Evolutionary conservation across 1,140 invertebrate genomes (phyloP).

Genomic region (Drosophila trapezifrons): DNA sequence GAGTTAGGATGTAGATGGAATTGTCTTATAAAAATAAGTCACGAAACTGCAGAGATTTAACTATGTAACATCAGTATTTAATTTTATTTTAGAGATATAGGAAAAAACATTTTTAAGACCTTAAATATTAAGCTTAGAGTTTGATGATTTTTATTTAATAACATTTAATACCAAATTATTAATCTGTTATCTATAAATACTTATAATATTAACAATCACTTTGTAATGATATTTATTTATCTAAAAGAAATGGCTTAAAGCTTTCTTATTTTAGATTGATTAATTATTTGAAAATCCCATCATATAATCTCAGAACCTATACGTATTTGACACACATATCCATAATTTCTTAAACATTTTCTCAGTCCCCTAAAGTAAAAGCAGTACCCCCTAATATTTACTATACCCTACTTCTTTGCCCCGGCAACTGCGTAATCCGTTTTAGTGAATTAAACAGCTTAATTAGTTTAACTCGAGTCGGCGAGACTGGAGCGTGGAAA

Average conservation of each 20-base stretch:
- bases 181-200: background rate
- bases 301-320: background rate
- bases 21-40: background rate
- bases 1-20: too few species aligned
- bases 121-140: too few species aligned
- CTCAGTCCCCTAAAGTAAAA: background rate
- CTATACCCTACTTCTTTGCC: slow-evolving; percentile 3
- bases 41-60: too few species aligned
- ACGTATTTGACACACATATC: background rate
- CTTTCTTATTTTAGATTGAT: background rate
- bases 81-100: too few species aligned
- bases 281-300: fast-evolving
- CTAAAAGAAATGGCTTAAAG: background rate
- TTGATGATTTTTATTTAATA: background rate
- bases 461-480: slow-evolving; percentile 46
- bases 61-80: too few species aligned
- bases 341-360: background rate
- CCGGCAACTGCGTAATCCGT: slow-evolving; percentile 24
- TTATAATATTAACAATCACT: too few species aligned
- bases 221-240: too few species aligned
- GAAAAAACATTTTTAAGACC: too few species aligned
- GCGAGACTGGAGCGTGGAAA: slow-evolving; percentile 27
- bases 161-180: background rate
- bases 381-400: background rate
- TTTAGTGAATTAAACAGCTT: slow-evolving; percentile 50